Base-by-base conservation (phyloP, 2,797 vertebrate genomes). In the Manis pentadactyla region DNA sequence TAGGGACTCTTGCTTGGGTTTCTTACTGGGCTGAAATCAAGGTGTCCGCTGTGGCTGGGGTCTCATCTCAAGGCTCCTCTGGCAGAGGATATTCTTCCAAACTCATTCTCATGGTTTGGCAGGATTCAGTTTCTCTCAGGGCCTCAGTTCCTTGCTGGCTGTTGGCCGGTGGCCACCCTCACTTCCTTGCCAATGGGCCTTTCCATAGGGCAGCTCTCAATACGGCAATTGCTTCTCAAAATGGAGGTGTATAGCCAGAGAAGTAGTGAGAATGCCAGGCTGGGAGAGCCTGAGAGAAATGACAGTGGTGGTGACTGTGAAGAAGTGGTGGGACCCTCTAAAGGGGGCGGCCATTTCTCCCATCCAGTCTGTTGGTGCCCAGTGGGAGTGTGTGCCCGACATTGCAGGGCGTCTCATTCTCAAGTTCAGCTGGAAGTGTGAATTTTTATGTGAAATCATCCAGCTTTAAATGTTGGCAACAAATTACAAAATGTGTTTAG, bases 31-130 rank as follows among this genome's bases (percentile, higher is more conserved):
- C 64, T 68, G 25, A 55, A 59, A 71, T 46, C 53, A 79, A 64
- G 21, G 9, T 59, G n/a, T 68, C 34, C 68, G 27, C 63, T 1
- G 21, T 42, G 29, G 29, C 55, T 49, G 39, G 46, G 15, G 17
- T 88, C 42, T 88, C 46, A 88, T 88, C 55, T 93, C 77, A 91
- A 78, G 69, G 51, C 51, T 95, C 31, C 21, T 73, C 73, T 59
- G 63, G 82, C 66, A 81, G 86, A 63, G 27, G 25, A 82, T 66
- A 12, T 51, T 90, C 39, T 78, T 92, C 31, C n/a, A 81, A 63
- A 89, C 46, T 86, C 82, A 63, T 71, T 83, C 63, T 10, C 29
- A 19, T 79, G 57, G 39, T 29, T 79, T 94, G 66, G 53, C n/a
- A n/a, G 69, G 61, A 46, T 66, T 84, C n/a, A 19, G 34, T 93